A percentile compares a stretch with the other conserved stretches of the same genome.
Evolutionary conservation across 2,113 vertebrate species (phyloP).

Genomic region (Microcebus tavaratra): DNA sequence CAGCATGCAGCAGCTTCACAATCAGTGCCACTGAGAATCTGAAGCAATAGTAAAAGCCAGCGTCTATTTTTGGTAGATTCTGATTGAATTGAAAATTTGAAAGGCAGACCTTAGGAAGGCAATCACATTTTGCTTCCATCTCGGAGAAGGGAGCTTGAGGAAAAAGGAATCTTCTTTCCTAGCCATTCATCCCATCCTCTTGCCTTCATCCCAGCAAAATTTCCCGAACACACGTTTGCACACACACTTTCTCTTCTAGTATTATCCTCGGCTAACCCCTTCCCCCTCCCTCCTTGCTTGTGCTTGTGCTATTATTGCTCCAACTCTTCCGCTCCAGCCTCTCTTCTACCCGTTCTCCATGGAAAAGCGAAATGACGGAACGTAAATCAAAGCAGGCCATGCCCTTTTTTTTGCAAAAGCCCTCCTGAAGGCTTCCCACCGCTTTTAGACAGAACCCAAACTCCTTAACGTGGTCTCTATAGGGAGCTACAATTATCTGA

Average conservation of each 20-base stretch:
- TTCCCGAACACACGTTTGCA: not conserved
- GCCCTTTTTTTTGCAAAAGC: not conserved
- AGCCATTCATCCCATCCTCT: not conserved
- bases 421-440: not conserved
- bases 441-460: not conserved
- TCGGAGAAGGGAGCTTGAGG: conserved; percentile 2
- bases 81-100: conserved; percentile 54
- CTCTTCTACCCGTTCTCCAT: not conserved
- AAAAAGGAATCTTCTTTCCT: not conserved
- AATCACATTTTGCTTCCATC: conserved; percentile 53
- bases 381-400: not conserved
- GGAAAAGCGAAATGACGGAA: not conserved
- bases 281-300: not conserved
- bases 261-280: not conserved
- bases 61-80: conserved; percentile 69
- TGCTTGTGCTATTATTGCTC: not conserved
- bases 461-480: not conserved
- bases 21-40: conserved; percentile 52
- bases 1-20: conserved; percentile 67
- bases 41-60: conserved; percentile 66
- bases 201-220: not conserved
- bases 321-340: not conserved
- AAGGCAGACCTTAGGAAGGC: conserved; percentile 54
- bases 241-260: not conserved
- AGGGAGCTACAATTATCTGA: not conserved